Evolutionary conservation across 2,113 vertebrate species (phyloP), one percentile per base, ranked within the genome.

Genomic region (Paratilapia polleni): DNA sequence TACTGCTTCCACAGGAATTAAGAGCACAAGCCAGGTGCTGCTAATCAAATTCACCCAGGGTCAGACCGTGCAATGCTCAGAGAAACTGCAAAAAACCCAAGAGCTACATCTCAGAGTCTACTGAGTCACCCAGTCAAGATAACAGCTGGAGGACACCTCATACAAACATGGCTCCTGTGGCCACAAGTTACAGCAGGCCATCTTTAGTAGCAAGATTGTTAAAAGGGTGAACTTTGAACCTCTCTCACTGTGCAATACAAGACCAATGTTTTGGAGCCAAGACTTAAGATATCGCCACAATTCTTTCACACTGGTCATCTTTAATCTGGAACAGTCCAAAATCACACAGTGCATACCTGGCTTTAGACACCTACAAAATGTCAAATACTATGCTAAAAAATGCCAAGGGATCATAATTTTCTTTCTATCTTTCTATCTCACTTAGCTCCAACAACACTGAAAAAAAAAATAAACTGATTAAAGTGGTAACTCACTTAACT

Each of bases 351-450:
- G 47, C 6, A 52, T 49, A 49, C 6, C 47, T 49, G 15, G 15
- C 49, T 52, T 52, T 52, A 52, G 26, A 77, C 19, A 75, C 43
- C 17, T 58, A 49, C 9, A 58, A 52, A 84, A 41, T 81, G 83
- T 81, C 76, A 90, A 61, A 81, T 28, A 86, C 43, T 54, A 74
- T 85, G n/a, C 54, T 63, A 76, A 88, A 83, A 76, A 81, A 85
- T 60, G 74, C 41, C 66, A 78, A 73, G 74, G 34, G 28, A 52
- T 22, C 24, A 49, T 7, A 57, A 15, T 52, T 57, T 66, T 20
- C 9, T 47, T 87, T 83, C 77, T 41, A 70, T 78, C 59, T 76
- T 54, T 36, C 5, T 4, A 10, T 62, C 36, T 59, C 63, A 73
- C 85, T 81, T 54, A 77, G 82, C 74, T 36, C 26, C 49, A 34